Percentiles rank a stretch among this genome's conserved stretches.
Conservation (phyloP, 2,797 vertebrate genomes). For the Rhyacichthys aspro region DNA sequence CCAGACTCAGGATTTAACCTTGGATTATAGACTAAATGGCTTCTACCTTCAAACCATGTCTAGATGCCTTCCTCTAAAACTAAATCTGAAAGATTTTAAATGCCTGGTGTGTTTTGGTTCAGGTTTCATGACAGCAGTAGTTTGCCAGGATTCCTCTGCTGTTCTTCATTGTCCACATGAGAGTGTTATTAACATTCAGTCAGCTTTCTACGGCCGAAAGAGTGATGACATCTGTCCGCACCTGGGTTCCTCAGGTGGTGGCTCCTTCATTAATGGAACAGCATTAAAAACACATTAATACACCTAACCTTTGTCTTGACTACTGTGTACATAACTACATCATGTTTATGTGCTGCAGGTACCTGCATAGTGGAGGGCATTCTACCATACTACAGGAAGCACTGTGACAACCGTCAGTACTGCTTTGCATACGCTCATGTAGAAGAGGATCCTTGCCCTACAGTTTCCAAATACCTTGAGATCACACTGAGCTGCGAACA, state of each 20-base stretch:
- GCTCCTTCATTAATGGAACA: neutral
- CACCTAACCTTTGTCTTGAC: too few species aligned
- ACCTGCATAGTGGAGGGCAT: conserved; percentile 68
- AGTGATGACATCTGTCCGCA: conserved; percentile 72
- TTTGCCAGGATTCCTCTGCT: conserved; percentile 70
- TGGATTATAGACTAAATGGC: too few species aligned
- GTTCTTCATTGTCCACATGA: conserved; percentile 75
- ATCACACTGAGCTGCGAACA: conserved; percentile 81
- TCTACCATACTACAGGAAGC: conserved; percentile 66
- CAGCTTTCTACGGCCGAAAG: conserved; percentile 78
- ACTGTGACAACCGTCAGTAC: conserved; percentile 73
- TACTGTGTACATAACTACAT: neutral
- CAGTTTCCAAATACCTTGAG: conserved; percentile 78
- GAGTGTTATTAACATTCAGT: conserved; percentile 83
- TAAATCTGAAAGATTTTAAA: too few species aligned
- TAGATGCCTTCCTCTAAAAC: too few species aligned
- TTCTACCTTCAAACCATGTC: too few species aligned
- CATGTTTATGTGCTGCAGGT: conserved; percentile 42
- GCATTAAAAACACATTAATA: neutral
- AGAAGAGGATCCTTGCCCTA: conserved; percentile 75
- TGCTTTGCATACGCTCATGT: conserved; percentile 67
- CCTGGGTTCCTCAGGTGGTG: conserved; percentile 44
- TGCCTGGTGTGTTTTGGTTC: neutral
- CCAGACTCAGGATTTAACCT: too few species aligned
- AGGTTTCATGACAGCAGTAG: conserved; percentile 77